A percentile compares a stretch with the other conserved stretches of the same genome.
Conservation (phyloP, 2,888 invertebrate species). For the Cryptus armator region DNA sequence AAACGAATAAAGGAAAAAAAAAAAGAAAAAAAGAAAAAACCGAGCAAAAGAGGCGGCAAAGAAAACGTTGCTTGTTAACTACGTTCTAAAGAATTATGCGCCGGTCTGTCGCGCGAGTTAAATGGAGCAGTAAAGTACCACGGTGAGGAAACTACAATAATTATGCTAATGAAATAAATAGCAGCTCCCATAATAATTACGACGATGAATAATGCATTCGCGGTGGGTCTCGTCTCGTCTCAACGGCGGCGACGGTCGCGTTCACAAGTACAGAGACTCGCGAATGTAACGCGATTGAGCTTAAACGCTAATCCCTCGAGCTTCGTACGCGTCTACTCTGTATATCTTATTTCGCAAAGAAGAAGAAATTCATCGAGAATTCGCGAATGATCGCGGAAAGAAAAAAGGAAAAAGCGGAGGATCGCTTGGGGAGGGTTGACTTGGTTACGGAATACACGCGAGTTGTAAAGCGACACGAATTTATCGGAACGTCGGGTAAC, state of each 20-base stretch:
- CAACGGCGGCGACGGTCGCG: not conserved
- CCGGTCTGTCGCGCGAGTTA: constrained; percentile 55
- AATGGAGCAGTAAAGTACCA: constrained; percentile 68
- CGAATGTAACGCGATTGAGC: not conserved
- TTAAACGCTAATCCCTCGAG: constrained; percentile 6
- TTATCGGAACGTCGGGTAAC: constrained; percentile 51
- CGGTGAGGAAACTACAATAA: constrained; percentile 69
- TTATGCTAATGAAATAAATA: constrained; percentile 71
- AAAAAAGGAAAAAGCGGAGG: not conserved
- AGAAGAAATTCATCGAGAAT: constrained; percentile 14
- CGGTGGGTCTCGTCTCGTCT: constrained; percentile 26
- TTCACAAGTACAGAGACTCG: not conserved
- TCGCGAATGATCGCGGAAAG: constrained; percentile 10
- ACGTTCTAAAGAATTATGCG: constrained; percentile 59
- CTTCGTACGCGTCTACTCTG: not conserved
- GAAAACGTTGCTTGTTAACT: constrained; percentile 41
- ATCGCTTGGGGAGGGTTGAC: constrained; percentile 2
- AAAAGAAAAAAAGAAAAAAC: not conserved
- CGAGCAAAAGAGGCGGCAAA: constrained; percentile 24
- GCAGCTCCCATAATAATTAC: constrained; percentile 65
- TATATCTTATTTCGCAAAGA: not conserved
- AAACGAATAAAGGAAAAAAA: not conserved
- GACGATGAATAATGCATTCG: constrained; percentile 66
- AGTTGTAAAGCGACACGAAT: constrained; percentile 57
- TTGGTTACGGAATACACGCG: constrained; percentile 22